These are phyloP conservation scores for Tolypeutes matacus DNA, from an alignment of 2,797 vertebrate species.

Conservation along the genomic window DNA sequence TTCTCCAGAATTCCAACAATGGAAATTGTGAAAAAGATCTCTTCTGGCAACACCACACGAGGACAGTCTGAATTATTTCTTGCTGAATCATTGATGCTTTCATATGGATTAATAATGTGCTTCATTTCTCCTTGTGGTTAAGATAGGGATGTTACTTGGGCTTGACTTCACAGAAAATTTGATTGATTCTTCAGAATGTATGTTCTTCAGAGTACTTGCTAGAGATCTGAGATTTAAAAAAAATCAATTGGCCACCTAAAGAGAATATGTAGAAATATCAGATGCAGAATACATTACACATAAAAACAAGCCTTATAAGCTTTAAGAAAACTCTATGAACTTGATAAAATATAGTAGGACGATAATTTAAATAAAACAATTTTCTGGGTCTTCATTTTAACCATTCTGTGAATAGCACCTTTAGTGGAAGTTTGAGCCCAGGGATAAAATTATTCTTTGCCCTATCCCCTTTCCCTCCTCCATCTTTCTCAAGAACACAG, in stretches of 20 bases:
- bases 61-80: slow-evolving; percentile 91
- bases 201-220: slow-evolving; percentile 53
- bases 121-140: slow-evolving; percentile 71
- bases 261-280: slow-evolving; percentile 66
- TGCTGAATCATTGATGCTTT: slow-evolving; percentile 81
- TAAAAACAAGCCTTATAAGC: background rate
- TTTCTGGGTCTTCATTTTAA: background rate
- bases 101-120: slow-evolving; percentile 61
- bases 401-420: background rate
- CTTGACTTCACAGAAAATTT: slow-evolving; percentile 65
- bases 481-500: background rate
- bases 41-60: slow-evolving; percentile 91
- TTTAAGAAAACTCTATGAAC: background rate
- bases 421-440: background rate
- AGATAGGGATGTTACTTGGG: slow-evolving; percentile 22
- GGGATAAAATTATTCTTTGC: background rate
- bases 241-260: slow-evolving; percentile 70
- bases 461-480: background rate
- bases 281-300: slow-evolving; percentile 12
- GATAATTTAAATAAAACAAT: slow-evolving; percentile 24
- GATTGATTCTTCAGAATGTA: slow-evolving; percentile 65
- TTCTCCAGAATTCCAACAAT: slow-evolving; percentile 93
- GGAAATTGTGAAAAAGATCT: slow-evolving; percentile 93
- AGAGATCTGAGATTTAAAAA: slow-evolving; percentile 35
- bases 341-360: background rate